These are phyloP conservation scores for Catagonus wagneri DNA, from an alignment of 2,113 vertebrate genomes.

Conservation along the genomic window DNA sequence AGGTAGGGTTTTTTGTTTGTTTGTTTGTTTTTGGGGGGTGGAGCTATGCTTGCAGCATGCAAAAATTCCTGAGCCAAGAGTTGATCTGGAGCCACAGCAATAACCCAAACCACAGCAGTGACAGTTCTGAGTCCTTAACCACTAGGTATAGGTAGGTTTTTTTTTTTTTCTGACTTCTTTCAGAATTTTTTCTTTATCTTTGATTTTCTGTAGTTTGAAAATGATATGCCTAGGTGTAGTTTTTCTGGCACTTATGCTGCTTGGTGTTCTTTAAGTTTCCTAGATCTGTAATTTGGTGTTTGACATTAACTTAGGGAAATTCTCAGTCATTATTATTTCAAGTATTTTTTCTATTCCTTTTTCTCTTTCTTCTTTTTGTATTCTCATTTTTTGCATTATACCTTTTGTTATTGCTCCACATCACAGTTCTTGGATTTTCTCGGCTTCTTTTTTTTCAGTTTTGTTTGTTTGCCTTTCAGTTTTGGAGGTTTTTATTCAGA, in stretches of 20 bases:
- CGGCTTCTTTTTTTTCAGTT: not conserved
- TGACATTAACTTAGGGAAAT: not conserved
- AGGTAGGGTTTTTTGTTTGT: no score
- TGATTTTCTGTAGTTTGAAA: no score
- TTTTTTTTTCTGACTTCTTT: not conserved
- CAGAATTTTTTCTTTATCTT: not conserved
- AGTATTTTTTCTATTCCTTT: not conserved
- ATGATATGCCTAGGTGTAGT: no score
- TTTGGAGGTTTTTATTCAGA: not conserved
- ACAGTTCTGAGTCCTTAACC: no score
- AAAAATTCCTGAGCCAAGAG: no score
- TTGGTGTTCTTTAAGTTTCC: not conserved
- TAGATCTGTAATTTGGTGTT: not conserved
- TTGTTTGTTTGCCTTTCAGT: not conserved
- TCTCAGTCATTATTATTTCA: not conserved
- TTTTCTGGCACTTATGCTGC: no score
- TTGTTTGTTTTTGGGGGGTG: no score
- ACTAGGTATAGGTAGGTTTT: no score
- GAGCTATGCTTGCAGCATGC: no score
- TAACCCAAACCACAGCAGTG: no score
- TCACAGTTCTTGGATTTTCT: not conserved
- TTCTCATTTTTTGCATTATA: not conserved
- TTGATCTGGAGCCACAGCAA: no score
- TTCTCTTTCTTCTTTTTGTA: not conserved
- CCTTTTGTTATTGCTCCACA: not conserved